Conservation (phyloP, 2,888 invertebrate genomes). For the Ceriagrion tenellum region DNA sequence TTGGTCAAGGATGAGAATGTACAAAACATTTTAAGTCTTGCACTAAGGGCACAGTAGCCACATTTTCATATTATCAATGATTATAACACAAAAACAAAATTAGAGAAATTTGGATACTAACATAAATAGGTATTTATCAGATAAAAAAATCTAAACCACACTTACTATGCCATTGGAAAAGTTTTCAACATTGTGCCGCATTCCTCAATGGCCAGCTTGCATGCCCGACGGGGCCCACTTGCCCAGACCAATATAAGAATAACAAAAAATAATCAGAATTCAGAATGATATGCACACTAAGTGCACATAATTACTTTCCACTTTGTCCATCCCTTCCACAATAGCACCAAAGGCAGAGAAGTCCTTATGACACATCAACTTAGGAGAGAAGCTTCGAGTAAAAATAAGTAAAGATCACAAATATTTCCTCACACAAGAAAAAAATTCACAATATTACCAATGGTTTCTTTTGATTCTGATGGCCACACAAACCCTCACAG, state of each 20-base stretch:
- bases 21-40: neutral
- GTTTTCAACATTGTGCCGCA: neutral
- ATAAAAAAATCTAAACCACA: neutral
- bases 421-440: slow-evolving; percentile 10
- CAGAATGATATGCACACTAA: neutral
- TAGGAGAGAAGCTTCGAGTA: neutral
- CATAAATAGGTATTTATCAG: neutral
- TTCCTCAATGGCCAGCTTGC: neutral
- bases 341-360: slow-evolving; percentile 57
- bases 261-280: neutral
- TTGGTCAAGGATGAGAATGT: neutral
- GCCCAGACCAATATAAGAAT: neutral
- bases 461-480: neutral
- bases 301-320: neutral
- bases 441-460: slow-evolving; percentile 23
- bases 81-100: neutral
- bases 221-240: neutral
- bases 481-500: neutral
- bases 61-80: neutral
- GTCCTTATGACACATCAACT: neutral
- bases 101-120: neutral
- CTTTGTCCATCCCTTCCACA: slow-evolving; percentile 13
- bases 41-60: neutral
- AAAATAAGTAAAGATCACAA: neutral
- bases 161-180: neutral